phyloP scores from a whole-genome alignment of 2,113 vertebrate genomes.

The Campylorhamphus procurvoides region DNA sequence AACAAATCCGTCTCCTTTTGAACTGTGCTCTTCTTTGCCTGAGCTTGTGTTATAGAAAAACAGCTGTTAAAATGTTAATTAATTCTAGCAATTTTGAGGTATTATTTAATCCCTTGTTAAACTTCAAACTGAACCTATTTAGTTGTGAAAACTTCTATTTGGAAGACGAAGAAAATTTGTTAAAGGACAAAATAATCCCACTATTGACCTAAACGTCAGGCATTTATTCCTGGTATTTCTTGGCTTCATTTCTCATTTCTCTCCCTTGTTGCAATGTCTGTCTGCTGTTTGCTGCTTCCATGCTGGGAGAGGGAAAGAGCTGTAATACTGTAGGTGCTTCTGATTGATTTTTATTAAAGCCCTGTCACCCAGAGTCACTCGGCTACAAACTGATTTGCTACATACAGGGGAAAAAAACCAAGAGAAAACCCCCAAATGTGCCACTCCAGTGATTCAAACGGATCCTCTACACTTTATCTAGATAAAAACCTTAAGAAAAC shows the following conservation, averaged over 20 bases:
- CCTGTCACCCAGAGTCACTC: not conserved
- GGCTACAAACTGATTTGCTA: not conserved
- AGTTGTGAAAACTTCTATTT: not conserved
- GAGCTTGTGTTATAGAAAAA: not conserved
- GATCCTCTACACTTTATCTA: rapidly evolving
- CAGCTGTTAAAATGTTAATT: not conserved
- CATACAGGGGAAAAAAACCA: not conserved
- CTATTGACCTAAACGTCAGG: not conserved
- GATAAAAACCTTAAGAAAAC: not conserved
- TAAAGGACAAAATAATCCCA: not conserved
- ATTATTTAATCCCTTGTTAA: not conserved
- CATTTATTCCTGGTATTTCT: not conserved
- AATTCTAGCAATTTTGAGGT: not conserved
- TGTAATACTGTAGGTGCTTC: not conserved
- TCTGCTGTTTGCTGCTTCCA: not conserved
- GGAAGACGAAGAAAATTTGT: not conserved
- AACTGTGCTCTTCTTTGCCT: not conserved
- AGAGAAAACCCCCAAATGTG: not conserved
- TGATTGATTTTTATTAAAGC: not conserved
- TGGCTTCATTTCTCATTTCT: not conserved
- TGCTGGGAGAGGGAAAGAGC: not conserved
- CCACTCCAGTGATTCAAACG: not conserved
- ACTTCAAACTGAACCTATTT: not conserved
- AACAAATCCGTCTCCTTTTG: not conserved
- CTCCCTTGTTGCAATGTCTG: not conserved